Base-by-base conservation (phyloP, 2,797 vertebrate genomes). In the Hybognathus amarus region DNA sequence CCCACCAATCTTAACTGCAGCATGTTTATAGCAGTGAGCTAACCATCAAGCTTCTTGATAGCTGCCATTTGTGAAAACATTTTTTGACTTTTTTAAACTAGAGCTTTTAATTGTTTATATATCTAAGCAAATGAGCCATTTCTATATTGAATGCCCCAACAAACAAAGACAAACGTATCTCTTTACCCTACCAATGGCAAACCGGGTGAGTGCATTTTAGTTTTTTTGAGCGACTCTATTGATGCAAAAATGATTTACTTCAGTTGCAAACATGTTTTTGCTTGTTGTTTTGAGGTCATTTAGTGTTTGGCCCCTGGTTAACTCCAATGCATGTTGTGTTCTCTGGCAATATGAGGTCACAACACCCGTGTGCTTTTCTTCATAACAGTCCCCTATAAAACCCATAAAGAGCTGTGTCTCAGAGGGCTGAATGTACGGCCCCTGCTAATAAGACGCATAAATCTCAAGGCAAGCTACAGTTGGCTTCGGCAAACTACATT, bases 391-490 rank as follows among this genome's bases (percentile, higher is more conserved):
- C 61, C 6, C 81, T 74, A 70, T 85, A 86, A 86, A 86, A 87
- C 81, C 87, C 79, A 82, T 88, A 87, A 89, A 90, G 85, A 52
- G 61, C 81, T 38, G 59, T 45, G 74, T 74, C 85, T 85, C 74
- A 22, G 61, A 78, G 77, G 69, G 76, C 87, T 24, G 69, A 85
- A 84, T 63, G 76, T 79, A 78, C 81, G 54, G 80, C 84, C 86
- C 80, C 52, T 81, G 70, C 86, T 91, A 91, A 91, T 91, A 88
- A 87, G 85, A 84, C 80, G 77, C 83, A 88, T 90, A 90, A 90
- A 91, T 90, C 87, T 85, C 78, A 67, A 74, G 38, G 40, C 69
- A 61, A 90, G 89, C 82, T 76, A 82, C 84, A 78, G 45, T 84
- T 86, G 54, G 38, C 80, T 68, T 85, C 80, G 86, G 67, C 89